phyloP scores from a whole-genome alignment of 2,797 vertebrate species.

The Anguilla marmorata region DNA sequence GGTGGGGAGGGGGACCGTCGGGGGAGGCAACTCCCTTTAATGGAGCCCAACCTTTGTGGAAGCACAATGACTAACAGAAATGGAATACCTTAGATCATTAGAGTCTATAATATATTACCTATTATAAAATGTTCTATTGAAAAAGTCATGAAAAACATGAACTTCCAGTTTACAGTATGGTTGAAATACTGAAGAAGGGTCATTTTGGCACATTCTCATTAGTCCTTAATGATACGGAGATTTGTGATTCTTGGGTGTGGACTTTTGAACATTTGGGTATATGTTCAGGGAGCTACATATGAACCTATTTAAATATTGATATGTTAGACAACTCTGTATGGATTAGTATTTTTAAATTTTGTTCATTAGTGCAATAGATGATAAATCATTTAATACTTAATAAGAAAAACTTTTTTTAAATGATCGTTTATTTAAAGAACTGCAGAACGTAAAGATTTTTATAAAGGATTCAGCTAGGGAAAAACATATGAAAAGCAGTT shows the following conservation, averaged over 20 bases:
- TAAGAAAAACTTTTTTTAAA: not conserved
- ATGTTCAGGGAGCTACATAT: not conserved
- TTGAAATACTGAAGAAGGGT: not conserved
- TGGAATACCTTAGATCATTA: not conserved
- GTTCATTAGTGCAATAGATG: not conserved
- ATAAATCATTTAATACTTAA: not conserved
- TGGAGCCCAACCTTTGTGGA: not conserved
- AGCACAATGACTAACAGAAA: not conserved
- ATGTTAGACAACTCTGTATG: not conserved
- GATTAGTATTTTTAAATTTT: not conserved
- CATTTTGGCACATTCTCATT: not conserved
- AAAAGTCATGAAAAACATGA: not conserved
- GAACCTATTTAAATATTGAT: not conserved
- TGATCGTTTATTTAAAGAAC: not conserved
- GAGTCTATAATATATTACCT: not conserved
- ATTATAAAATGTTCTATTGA: not conserved
- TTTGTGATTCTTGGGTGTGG: not conserved
- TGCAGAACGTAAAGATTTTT: not conserved
- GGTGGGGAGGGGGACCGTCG: not conserved
- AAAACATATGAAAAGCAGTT: not conserved
- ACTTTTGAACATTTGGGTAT: not conserved
- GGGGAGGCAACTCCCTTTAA: slow-evolving; percentile 2
- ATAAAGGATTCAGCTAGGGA: not conserved
- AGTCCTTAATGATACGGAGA: too few species aligned
- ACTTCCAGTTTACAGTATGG: not conserved